Percentiles rank a stretch among this genome's conserved stretches.
Conservation (phyloP, 2,113 vertebrate species). For the Lonchura striata region DNA sequence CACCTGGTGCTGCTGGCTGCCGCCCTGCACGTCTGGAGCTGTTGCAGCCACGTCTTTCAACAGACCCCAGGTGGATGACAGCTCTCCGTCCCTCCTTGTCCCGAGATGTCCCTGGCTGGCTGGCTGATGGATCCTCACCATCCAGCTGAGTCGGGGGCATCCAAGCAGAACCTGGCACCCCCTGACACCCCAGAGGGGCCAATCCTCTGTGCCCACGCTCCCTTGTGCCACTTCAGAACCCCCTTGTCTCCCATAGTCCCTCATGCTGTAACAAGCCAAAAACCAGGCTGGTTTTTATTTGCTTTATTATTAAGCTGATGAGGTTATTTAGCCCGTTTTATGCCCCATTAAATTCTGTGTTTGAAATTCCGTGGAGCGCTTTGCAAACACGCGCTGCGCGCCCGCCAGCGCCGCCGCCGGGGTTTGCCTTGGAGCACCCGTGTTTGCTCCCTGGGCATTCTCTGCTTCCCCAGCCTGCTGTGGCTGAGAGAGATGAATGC, state of each 20-base stretch:
- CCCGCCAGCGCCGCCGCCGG: neutral
- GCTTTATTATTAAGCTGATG: constrained; percentile 38
- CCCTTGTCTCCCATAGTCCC: neutral
- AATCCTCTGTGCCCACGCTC: accelerated
- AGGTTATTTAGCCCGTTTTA: constrained; percentile 43
- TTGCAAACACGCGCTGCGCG: neutral
- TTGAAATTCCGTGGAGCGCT: neutral
- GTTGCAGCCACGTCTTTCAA: neutral
- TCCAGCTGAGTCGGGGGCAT: neutral
- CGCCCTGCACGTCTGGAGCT: neutral
- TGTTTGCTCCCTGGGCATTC: neutral
- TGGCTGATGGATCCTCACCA: neutral
- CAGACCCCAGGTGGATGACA: neutral
- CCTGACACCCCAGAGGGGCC: accelerated
- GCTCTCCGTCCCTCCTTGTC: neutral
- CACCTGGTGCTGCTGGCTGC: neutral
- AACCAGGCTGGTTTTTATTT: neutral
- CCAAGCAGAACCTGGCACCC: neutral
- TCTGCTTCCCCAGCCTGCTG: neutral
- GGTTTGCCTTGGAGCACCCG: neutral
- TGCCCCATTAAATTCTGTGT: constrained; percentile 31
- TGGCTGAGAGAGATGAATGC: neutral
- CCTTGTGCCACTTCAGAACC: accelerated
- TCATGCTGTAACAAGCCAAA: neutral
- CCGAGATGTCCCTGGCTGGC: neutral